Evolutionary conservation across 1,140 invertebrate genomes (phyloP), one percentile per base, ranked within the genome.

Genomic region (Sesamia nonagrioides): DNA sequence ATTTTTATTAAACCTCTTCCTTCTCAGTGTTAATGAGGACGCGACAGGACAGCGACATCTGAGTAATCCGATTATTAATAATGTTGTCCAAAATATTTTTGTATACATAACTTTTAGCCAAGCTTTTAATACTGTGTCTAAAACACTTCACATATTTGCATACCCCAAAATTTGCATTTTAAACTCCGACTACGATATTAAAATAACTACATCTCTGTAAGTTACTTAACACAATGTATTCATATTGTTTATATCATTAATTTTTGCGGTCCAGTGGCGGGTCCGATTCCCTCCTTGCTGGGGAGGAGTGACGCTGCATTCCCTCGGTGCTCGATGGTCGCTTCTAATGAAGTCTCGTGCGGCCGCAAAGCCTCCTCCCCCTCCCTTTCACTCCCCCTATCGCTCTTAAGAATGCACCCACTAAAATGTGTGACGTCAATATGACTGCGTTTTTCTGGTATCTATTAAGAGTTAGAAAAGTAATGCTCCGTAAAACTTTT

Each of bases 331-430:
- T 82, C 54, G 63, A 83, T 82, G 78, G 84, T 82, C 74, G 77
- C 77, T 42, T 78, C 82, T 89, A 88, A 91, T 91, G 88, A 91
- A 88, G 88, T 88, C 88, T 89, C 88, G 63, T 77, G 88, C 83
- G 90, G 76, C 82, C 52, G 84, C 84, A 82, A 88, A 82, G 78
- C 74, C 81, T 54, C 78, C 66, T 27, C 78, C 72, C 80, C n/a
- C 77, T 74, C 68, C 40, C 73, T 82, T 66, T 81, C 77, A 63
- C 79, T 68, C 69, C 74, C 58, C 33, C 71, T 58, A 60, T 74
- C 42, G 71, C 54, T 78, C 82, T 85, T 83, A 88, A 86, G 83
- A 86, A 85, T 77, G 60, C 71, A 61, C 42, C 40, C 56, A 33
- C 61, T 71, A 58, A 73, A 81, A 77, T 58, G 17, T 42, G 61